A percentile compares a stretch with the other conserved stretches of the same genome.
Evolutionary conservation across 2,797 vertebrate species (phyloP).

Genomic region (Myotis daubentonii): DNA sequence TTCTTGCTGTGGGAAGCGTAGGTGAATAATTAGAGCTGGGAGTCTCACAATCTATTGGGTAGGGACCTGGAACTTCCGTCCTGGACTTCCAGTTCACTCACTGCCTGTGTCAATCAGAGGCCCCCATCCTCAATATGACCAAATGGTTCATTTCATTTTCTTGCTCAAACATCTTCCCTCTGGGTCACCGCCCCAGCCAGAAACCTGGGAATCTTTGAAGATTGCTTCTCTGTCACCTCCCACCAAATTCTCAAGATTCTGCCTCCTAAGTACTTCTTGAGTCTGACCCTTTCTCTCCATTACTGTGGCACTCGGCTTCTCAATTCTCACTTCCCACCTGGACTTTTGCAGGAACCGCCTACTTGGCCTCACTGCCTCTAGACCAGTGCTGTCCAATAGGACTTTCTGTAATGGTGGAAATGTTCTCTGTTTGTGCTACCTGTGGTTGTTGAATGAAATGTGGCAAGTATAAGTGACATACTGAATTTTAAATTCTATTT

Average conservation of each 20-base stretch:
- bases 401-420: neutral
- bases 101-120: neutral
- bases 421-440: neutral
- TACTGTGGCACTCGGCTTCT: neutral
- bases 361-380: neutral
- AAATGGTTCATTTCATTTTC: neutral
- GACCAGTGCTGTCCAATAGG: neutral
- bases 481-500: neutral
- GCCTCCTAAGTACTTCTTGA: neutral
- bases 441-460: neutral
- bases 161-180: neutral
- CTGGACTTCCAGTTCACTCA: neutral
- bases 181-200: neutral
- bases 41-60: neutral
- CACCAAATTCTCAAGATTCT: neutral
- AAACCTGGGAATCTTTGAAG: neutral
- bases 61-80: neutral
- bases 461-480: neutral
- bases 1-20: neutral
- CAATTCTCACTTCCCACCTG: neutral
- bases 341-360: neutral
- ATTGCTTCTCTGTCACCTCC: neutral
- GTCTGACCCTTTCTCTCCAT: neutral
- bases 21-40: neutral
- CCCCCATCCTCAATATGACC: neutral